Evolutionary conservation across 2,888 invertebrate genomes (phyloP).

Genomic region (Perizoma affinitatum): DNA sequence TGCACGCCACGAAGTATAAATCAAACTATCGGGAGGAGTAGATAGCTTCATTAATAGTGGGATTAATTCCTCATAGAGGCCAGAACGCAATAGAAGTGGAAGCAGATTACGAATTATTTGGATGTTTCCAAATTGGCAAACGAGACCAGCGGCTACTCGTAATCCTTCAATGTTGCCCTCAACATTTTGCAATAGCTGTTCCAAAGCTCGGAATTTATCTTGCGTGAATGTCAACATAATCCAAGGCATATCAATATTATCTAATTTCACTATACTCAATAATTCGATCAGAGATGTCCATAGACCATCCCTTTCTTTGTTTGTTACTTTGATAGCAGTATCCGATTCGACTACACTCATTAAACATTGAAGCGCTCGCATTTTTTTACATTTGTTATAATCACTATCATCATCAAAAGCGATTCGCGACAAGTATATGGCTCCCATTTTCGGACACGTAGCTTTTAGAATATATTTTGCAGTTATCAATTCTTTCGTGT

Average conservation of each 20-base stretch:
- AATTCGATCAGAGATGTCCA: constrained; percentile 75
- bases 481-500: constrained; percentile 67
- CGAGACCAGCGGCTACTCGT: constrained; percentile 66
- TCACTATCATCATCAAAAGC: constrained; percentile 78
- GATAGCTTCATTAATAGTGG: constrained; percentile 67
- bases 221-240: constrained; percentile 70
- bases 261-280: constrained; percentile 68
- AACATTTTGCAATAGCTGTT: constrained; percentile 66
- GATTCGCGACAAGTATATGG: constrained; percentile 77
- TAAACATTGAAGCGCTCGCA: constrained; percentile 77
- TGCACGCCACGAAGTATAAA: constrained; percentile 72
- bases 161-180: constrained; percentile 64
- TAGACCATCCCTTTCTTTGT: constrained; percentile 66
- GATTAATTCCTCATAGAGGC: constrained; percentile 69
- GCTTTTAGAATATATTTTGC: constrained; percentile 80
- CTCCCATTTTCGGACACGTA: constrained; percentile 80
- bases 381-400: constrained; percentile 74
- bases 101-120: constrained; percentile 61
- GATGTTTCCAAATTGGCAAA: constrained; percentile 61
- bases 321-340: constrained; percentile 74
- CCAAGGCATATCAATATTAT: constrained; percentile 78
- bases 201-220: constrained; percentile 69
- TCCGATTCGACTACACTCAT: constrained; percentile 77
- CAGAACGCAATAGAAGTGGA: constrained; percentile 60
- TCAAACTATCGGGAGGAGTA: constrained; percentile 60